Conservation (phyloP, 1,140 invertebrate species). For the Agrypnia vestita region DNA sequence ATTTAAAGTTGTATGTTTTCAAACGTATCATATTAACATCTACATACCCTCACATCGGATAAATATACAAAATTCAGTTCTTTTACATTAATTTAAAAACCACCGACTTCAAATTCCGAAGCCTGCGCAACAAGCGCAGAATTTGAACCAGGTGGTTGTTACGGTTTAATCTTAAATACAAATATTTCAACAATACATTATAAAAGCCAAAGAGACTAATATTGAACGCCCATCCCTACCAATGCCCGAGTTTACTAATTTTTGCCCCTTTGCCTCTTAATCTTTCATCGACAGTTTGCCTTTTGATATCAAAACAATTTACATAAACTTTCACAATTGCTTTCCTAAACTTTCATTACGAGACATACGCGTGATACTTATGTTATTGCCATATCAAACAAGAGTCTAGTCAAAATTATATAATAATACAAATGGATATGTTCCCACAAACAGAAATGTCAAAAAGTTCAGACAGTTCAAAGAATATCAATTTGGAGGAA, state of each 20-base stretch:
- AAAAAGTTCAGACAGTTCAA: neutral
- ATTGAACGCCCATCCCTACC: slow-evolving; percentile 55
- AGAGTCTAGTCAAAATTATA: slow-evolving; percentile 32
- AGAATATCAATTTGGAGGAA: slow-evolving; percentile 1
- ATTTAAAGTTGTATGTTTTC: slow-evolving; percentile 22
- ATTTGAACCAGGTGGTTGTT: slow-evolving; percentile 62
- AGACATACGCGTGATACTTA: slow-evolving; percentile 39
- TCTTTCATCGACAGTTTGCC: slow-evolving; percentile 43
- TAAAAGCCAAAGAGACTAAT: slow-evolving; percentile 56
- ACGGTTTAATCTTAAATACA: slow-evolving; percentile 66
- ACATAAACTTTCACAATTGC: slow-evolving; percentile 17
- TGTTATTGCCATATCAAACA: slow-evolving; percentile 57
- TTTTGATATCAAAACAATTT: neutral
- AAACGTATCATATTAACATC: slow-evolving; percentile 63
- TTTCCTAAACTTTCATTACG: slow-evolving; percentile 19
- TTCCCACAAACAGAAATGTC: neutral
- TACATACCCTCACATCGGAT: slow-evolving; percentile 73
- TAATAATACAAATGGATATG: slow-evolving; percentile 6
- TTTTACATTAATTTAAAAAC: slow-evolving; percentile 73
- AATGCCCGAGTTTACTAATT: slow-evolving; percentile 59
- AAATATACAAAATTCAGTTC: slow-evolving; percentile 75
- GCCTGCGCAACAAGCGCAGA: slow-evolving; percentile 37
- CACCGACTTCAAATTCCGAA: slow-evolving; percentile 69
- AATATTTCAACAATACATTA: slow-evolving; percentile 57
- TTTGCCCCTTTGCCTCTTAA: slow-evolving; percentile 59